Evolutionary conservation across 1,140 invertebrate species (phyloP), one percentile per base, ranked within the genome.

Genomic region (Goniozus legneri): DNA sequence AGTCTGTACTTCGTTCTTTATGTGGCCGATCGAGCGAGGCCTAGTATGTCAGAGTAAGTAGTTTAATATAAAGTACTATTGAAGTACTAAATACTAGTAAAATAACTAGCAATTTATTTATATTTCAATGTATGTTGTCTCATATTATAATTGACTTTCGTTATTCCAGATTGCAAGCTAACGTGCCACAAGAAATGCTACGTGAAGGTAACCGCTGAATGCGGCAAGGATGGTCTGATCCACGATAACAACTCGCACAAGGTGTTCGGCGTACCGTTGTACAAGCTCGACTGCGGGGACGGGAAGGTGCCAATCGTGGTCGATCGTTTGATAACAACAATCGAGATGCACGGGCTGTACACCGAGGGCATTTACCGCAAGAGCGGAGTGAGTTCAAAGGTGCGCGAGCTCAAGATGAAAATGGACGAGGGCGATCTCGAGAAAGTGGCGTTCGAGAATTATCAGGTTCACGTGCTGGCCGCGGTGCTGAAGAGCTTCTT

Each of bases 141-240:
- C 0, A 8, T 12, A 22, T 8, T 33, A 1, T 52, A 4, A 22
- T 20, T 10, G n/a, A 14, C 8, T 2, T 20, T 55, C n/a, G 24
- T 10, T 31, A 32, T 18, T 49, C 50, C 74, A 89, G 81, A 91
- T 54, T 98, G 95, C 78, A 95, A 92, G 71, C 76, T 96, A 38
- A 92, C 91, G 1, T 93, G 92, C 62, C 95, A 98, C 73, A 95
- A 93, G 70, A 97, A 95, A 68, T 97, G 95, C 73, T 89, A 91
- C 60, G 80, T 77, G 39, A 91, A 89, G 63, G 80, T 80, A 18
- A 68, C 77, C 4, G 73, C 77, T 2, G 75, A 80, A 30, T 85
- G 83, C 52, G 77, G 80, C 10, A 84, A 83, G 54, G 82, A 84
- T 39, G 77, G 76, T 2, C 53, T 60, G 8, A 16, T 65, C 8